These are phyloP conservation scores for Aphrophora alni DNA, from an alignment of 2,888 invertebrate species.

Conservation along the genomic window DNA sequence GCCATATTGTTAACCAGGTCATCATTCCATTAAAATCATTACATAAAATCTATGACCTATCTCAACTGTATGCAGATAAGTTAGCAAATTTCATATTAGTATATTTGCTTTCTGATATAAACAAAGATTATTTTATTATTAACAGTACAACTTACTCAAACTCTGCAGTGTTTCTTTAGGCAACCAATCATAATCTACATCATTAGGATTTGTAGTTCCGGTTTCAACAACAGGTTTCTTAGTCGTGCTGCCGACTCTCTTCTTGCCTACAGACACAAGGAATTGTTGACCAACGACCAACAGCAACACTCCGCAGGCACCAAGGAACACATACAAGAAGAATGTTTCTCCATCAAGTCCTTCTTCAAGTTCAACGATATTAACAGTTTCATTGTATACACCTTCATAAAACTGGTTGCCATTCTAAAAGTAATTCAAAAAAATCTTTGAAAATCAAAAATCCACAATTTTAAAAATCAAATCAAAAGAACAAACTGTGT, in stretches of 20 bases:
- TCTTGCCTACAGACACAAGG: slow-evolving; percentile 81
- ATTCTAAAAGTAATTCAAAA: slow-evolving; percentile 61
- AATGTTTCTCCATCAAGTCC: slow-evolving; percentile 98
- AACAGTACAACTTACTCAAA: slow-evolving; percentile 84
- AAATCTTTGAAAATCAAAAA: too few species aligned
- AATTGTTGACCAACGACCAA: slow-evolving; percentile 90
- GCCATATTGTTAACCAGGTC: too few species aligned
- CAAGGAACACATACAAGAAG: slow-evolving; percentile 95
- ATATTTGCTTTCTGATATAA: too few species aligned
- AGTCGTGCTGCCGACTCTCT: slow-evolving; percentile 66
- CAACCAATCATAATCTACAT: slow-evolving; percentile 98
- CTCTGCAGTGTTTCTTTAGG: slow-evolving; percentile 88
- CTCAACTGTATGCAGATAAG: too few species aligned
- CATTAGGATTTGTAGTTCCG: slow-evolving; percentile 86
- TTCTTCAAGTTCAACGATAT: slow-evolving; percentile 94
- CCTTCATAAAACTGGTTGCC: slow-evolving; percentile 79
- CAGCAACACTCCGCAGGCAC: slow-evolving; percentile 85
- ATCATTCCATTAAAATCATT: too few species aligned
- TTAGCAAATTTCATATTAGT: too few species aligned
- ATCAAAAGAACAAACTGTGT: slow-evolving; percentile 13
- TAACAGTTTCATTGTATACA: slow-evolving; percentile 97
- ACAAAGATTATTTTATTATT: too few species aligned
- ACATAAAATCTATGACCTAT: too few species aligned
- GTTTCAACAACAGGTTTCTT: slow-evolving; percentile 74
- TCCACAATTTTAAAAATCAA: background rate